These are phyloP conservation scores for Zaprionus africanus DNA, from an alignment of 1,140 invertebrate genomes.

Conservation along the genomic window DNA sequence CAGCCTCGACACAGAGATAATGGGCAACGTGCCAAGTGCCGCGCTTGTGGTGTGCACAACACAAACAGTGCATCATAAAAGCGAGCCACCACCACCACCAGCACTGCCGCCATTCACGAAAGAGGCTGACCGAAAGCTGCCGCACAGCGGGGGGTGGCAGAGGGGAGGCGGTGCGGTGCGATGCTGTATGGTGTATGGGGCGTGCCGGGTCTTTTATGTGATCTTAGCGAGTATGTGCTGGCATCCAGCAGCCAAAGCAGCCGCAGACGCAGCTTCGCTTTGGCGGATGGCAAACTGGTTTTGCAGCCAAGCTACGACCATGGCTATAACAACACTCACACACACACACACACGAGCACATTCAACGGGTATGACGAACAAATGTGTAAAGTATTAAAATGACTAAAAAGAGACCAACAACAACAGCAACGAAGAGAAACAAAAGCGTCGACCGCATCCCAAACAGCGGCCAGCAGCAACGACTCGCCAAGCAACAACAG, in stretches of 20 bases:
- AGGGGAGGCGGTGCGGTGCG: background rate
- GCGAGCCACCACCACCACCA: conserved; percentile 44
- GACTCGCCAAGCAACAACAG: conserved; percentile 42
- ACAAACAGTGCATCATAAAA: conserved; percentile 80
- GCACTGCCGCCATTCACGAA: conserved; percentile 62
- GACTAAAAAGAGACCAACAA: conserved; percentile 66
- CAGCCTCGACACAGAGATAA: conserved; percentile 62
- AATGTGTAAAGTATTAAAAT: conserved; percentile 80
- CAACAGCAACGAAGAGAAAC: conserved; percentile 50
- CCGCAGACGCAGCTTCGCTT: conserved; percentile 56
- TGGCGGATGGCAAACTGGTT: conserved; percentile 80
- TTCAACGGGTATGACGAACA: conserved; percentile 74
- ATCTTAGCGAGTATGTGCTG: conserved; percentile 78
- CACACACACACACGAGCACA: conserved; percentile 34
- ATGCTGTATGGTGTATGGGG: conserved; percentile 46
- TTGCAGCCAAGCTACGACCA: conserved; percentile 58
- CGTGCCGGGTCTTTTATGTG: conserved; percentile 79
- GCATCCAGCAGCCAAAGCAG: conserved; percentile 64
- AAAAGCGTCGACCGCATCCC: conserved; percentile 79
- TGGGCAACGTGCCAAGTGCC: conserved; percentile 79
- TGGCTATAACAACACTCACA: conserved; percentile 33
- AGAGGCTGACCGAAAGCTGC: conserved; percentile 40
- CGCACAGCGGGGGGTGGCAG: background rate
- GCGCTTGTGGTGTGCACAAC: conserved; percentile 56
- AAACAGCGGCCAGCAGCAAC: conserved; percentile 66